Evolutionary conservation across 2,797 vertebrate species (phyloP), one percentile per base, ranked within the genome.

Genomic region (Tokudaia tokunoshimensis): DNA sequence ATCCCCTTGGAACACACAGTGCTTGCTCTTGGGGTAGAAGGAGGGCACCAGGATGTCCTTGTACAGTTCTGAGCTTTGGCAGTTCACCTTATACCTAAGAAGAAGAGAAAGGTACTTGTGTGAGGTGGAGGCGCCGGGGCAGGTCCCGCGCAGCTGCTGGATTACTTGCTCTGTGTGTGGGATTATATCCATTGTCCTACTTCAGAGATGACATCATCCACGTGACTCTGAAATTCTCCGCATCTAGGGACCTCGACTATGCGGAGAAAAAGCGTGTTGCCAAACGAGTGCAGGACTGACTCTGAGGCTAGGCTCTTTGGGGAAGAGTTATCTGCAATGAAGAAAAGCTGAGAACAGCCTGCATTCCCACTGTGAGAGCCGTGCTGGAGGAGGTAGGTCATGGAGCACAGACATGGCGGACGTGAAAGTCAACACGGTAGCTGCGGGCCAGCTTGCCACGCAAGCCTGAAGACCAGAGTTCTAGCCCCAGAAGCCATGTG

Each of bases 1-100:
- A 98, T 99, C 99, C 0, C 99, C 99, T 98, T 99, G 99, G 98
- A 99, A 99, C 97, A 99, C 98, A 98, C 99, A 99, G 98, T 99
- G 99, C 93, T 98, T 99, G 82, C 98, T 99, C 5, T 98, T 97
- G 31, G 98, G 99, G 83, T 99, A 99, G 91, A 99, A 99, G 61
- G 99, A 99, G 10, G 99, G 99, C 75, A 99, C 99, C 96, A 99
- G 97, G 41, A 99, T 99, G 97, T 99, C 99, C 0, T 99, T 99
- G 6, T 99, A 99, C 10, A 99, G 99, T 98, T 99, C 99, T 95
- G 99, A 98, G 50, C 99, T 99, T 97, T 99, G 99, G 98, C 99
- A 99, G 97, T 98, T 98, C 50, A 99, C 98, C 0, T 99, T 99
- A 0, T 99, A 99, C 98, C 99, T 99, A 1, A 81, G 81, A 94